Evolutionary conservation across 2,888 invertebrate species (phyloP).

Genomic region (Tuberolachnus salignus): DNA sequence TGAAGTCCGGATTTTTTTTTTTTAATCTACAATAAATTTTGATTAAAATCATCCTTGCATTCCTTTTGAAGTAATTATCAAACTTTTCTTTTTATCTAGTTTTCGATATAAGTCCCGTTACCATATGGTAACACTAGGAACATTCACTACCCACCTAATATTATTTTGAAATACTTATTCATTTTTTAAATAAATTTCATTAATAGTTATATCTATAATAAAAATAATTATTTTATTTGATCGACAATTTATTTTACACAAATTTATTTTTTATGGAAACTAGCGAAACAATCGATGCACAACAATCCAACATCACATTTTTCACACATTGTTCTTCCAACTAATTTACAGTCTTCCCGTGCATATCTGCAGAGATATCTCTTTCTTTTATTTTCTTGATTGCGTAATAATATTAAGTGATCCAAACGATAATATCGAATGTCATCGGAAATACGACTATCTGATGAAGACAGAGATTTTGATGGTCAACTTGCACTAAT

Average conservation of each 20-base stretch:
- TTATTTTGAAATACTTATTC: neutral
- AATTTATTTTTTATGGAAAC: neutral
- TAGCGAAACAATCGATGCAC: neutral
- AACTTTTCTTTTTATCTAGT: neutral
- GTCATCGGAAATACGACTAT: slow-evolving; percentile 11
- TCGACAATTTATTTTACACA: neutral
- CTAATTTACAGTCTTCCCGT: neutral
- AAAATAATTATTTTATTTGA: neutral
- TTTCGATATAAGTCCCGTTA: neutral
- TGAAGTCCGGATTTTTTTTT: slow-evolving; percentile 5
- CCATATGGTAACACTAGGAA: slow-evolving; percentile 4
- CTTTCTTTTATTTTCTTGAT: neutral
- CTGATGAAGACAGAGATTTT: neutral
- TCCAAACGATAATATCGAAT: neutral
- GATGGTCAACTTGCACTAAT: neutral
- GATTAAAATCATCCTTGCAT: neutral
- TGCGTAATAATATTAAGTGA: neutral
- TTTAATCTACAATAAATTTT: neutral
- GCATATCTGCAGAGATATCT: neutral
- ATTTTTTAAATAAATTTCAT: neutral
- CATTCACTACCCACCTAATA: neutral
- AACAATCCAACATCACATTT: neutral
- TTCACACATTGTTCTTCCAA: neutral
- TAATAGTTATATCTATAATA: neutral
- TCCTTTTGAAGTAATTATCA: neutral